Evolutionary conservation across 2,113 vertebrate genomes (phyloP), one percentile per base, ranked within the genome.

Genomic region (Festucalex cinctus): DNA sequence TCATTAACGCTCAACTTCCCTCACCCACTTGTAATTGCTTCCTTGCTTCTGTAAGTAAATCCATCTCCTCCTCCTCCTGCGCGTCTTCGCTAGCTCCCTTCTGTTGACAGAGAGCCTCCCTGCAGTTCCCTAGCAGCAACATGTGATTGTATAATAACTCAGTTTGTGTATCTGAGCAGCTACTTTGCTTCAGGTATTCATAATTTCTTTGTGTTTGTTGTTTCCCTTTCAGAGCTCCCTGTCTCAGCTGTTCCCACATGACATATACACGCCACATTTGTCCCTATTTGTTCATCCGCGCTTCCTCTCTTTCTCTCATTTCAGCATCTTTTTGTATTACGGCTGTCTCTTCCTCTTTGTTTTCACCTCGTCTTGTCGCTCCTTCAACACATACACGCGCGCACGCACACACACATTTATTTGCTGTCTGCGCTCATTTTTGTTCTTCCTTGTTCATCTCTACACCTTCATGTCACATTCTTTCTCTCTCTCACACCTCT

Each of bases 141-240:
- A 80, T 88, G 77, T 88, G 84, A 87, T 92, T 91, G 91, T 89
- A 86, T 90, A 92, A 93, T 22, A 60, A 41, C 87, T 83, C 79
- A 87, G 83, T 76, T 78, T 88, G 82, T 88, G 85, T 84, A 79
- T 87, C 82, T 88, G 79, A 82, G 85, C 86, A 80, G 88, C 76
- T 73, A 75, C 48, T 69, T 75, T 76, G 61, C 81, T 80, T 78
- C 70, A 63, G 65, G 67, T 86, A 74, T 80, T 71, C 72, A 74
- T 80, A 49, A n/a, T 83, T 78, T 80, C 58, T 77, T 54, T 53
- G 32, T 71, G 79, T 71, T 77, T 65, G 70, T 79, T 41, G 75
- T 76, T 73, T 78, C 72, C 67, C 75, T 73, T 64, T 85, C 74
- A 68, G 58, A 43, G 61, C 72, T 82, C 66, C 79, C 65, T 54